phyloP scores from a whole-genome alignment of 1,140 invertebrate species.

The Scaptomyza graminum region DNA sequence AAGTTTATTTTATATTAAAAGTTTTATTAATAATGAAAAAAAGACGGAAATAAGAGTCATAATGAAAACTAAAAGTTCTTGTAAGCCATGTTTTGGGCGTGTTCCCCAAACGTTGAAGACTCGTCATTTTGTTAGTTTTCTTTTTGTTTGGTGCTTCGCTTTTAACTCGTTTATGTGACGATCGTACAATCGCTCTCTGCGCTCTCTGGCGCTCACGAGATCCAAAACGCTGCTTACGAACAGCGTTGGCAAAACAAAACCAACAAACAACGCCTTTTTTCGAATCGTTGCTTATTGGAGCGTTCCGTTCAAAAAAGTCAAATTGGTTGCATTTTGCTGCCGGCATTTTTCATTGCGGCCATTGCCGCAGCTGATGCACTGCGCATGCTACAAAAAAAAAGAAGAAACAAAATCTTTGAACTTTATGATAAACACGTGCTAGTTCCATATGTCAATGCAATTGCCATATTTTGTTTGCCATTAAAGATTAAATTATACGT shows the following conservation, averaged over 20 bases:
- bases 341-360: conserved; percentile 32
- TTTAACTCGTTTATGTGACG: conserved; percentile 62
- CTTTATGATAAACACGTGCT: conserved; percentile 29
- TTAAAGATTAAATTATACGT: conserved; percentile 22
- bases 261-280: conserved; percentile 65
- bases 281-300: conserved; percentile 24
- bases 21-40: not conserved
- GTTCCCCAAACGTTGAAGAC: conserved; percentile 73
- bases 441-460: conserved; percentile 44
- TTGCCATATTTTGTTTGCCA: conserved; percentile 25
- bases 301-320: not conserved
- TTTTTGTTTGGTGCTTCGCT: conserved; percentile 58
- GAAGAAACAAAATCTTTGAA: not conserved
- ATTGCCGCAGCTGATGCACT: conserved; percentile 24
- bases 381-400: conserved; percentile 32
- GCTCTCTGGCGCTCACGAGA: conserved; percentile 33
- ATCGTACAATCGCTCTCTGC: conserved; percentile 38
- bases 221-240: conserved; percentile 70
- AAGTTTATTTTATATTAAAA: not conserved
- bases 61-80: conserved; percentile 56
- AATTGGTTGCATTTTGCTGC: conserved; percentile 3
- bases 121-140: conserved; percentile 59
- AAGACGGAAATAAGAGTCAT: not conserved
- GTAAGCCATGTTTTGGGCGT: conserved; percentile 76
- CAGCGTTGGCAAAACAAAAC: conserved; percentile 71